Evolutionary conservation across 2,888 invertebrate species (phyloP), one percentile per base, ranked within the genome.

Genomic region (Julus scandinavius): DNA sequence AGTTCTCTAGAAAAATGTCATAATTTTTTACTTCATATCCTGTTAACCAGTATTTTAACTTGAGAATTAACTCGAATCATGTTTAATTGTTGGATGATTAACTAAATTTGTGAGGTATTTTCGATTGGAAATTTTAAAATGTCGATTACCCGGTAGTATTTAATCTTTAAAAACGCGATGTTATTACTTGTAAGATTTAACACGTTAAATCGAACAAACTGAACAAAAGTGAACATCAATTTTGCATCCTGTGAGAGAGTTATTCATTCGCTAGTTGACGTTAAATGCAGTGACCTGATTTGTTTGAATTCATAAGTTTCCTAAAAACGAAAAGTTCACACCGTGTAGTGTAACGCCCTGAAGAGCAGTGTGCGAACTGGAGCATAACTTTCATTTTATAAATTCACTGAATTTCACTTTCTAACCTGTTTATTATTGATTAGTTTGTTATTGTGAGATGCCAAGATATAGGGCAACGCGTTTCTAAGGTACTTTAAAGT

Each of bases 291-390:
- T 72, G 72, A 72, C 72, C 72, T 29, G 72, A 72, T 72, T 72
- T 72, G 29, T 72, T 72, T 72, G 72, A 72, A 72, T 72, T 72
- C 72, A 72, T 72, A 72, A 29, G 29, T 72, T 72, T 72, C 72
- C 72, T 20, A 72, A 72, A 72, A 72, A 72, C 72, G 72, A 72
- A 72, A 72, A 72, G 72, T 72, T 72, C 72, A 72, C 72, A 72
- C 29, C 72, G 72, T 72, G 72, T 72, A 72, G 72, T 72, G 72
- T 72, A 72, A 72, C 72, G 72, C 72, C 72, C 72, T 72, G 72
- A 72, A 72, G 72, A 72, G 72, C 72, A 72, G 72, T 72, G 72
- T 72, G 72, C 72, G 72, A 72, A 72, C 72, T 72, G 72, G 72
- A 72, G 72, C 72, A 72, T 72, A 72, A 29, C 72, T 20, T 72